phyloP scores from a whole-genome alignment of 1,140 invertebrate species.

The Dendrolimus punctatus region DNA sequence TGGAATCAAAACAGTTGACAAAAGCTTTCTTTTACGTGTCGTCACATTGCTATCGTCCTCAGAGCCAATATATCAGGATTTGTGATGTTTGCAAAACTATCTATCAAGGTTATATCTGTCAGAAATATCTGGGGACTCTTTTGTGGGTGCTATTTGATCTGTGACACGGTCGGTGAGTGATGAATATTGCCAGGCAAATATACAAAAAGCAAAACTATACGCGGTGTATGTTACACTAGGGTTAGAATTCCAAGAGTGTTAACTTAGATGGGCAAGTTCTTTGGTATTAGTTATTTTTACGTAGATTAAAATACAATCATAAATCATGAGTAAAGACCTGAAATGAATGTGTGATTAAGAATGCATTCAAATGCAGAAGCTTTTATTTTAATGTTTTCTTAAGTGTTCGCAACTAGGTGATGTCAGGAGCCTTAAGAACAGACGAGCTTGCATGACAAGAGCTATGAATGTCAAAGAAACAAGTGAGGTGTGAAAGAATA shows the following conservation, averaged over 20 bases:
- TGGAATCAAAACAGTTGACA: too few species aligned
- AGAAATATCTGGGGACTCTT: constrained; percentile 62
- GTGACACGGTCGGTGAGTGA: constrained; percentile 66
- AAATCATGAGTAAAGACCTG: too few species aligned
- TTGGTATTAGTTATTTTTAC: constrained; percentile 15
- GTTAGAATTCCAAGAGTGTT: constrained; percentile 33
- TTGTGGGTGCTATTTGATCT: constrained; percentile 66
- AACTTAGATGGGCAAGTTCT: constrained; percentile 14
- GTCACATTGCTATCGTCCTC: too few species aligned
- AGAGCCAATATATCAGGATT: constrained; percentile 21
- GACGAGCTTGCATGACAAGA: too few species aligned
- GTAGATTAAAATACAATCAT: background rate
- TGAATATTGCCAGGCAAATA: constrained; percentile 70
- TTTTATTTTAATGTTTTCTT: too few species aligned
- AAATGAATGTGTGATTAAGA: too few species aligned
- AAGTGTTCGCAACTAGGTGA: too few species aligned
- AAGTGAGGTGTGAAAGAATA: too few species aligned
- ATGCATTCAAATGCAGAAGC: too few species aligned
- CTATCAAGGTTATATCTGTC: constrained; percentile 58
- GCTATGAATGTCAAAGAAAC: too few species aligned
- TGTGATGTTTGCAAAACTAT: constrained; percentile 49
- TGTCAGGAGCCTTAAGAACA: too few species aligned
- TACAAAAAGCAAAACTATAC: constrained; percentile 69
- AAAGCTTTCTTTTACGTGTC: too few species aligned
- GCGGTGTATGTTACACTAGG: constrained; percentile 64